Percentiles rank a stretch among this genome's conserved stretches.
phyloP scores from a whole-genome alignment of 2,888 invertebrate species.

The Ecdyonurus torrentis region DNA sequence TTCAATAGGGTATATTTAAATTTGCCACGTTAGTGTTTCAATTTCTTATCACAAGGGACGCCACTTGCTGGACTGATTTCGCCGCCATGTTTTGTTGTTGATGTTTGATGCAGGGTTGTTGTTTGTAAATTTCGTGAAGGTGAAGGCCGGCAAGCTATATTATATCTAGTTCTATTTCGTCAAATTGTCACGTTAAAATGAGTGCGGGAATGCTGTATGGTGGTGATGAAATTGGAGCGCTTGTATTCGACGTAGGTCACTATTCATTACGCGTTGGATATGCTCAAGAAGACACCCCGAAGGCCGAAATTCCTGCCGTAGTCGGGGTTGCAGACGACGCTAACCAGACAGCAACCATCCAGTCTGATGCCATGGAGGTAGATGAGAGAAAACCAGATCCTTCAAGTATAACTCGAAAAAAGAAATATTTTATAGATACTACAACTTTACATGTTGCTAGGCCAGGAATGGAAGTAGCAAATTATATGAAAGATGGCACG shows the following conservation, averaged over 20 bases:
- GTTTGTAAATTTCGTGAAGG: too few relatives aligned
- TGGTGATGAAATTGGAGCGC: slow-evolving; percentile 96
- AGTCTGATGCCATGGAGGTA: slow-evolving; percentile 43
- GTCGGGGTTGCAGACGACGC: slow-evolving; percentile 61
- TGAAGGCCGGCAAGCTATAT: neutral
- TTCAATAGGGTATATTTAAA: too few relatives aligned
- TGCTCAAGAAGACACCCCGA: slow-evolving; percentile 98
- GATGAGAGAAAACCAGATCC: slow-evolving; percentile 48
- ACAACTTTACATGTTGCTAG: slow-evolving; percentile 83
- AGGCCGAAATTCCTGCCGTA: slow-evolving; percentile 90
- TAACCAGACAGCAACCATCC: slow-evolving; percentile 30
- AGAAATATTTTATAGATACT: slow-evolving; percentile 81
- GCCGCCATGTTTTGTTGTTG: neutral
- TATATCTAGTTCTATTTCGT: neutral
- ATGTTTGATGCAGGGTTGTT: too few relatives aligned
- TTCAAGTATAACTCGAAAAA: slow-evolving; percentile 43
- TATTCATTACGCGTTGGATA: slow-evolving; percentile 81
- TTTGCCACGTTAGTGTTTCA: too few relatives aligned
- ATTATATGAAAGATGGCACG: slow-evolving; percentile 96
- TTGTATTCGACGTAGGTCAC: slow-evolving; percentile 94
- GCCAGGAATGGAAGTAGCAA: slow-evolving; percentile 71
- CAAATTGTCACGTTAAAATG: slow-evolving; percentile 12
- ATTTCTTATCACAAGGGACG: too few relatives aligned
- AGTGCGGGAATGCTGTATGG: slow-evolving; percentile 54
- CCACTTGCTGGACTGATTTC: too few relatives aligned